Evolutionary conservation across 2,113 vertebrate genomes (phyloP).

Genomic region (Silurus glanis): DNA sequence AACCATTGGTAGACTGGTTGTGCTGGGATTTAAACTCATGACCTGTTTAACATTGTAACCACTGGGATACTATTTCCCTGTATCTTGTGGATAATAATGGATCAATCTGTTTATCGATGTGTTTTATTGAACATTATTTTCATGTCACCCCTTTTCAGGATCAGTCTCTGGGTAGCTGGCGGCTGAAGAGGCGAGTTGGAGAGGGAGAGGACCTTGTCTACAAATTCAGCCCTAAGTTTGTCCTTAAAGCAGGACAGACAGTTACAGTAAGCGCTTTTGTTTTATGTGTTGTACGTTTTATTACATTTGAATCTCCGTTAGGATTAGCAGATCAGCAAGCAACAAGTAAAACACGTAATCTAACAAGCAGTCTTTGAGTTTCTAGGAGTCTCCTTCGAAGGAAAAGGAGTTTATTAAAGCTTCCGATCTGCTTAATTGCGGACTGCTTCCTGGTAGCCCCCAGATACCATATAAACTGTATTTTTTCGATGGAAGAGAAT

Average conservation of each 20-base stretch:
- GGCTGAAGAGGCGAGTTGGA: constrained; percentile 84
- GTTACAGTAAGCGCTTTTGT: constrained; percentile 80
- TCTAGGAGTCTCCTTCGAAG: too few relatives aligned
- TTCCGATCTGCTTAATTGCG: neutral
- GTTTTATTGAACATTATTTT: neutral
- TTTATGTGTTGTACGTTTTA: neutral
- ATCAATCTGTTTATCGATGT: neutral
- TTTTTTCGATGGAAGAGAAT: neutral
- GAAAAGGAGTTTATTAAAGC: too few relatives aligned
- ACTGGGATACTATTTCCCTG: too few relatives aligned
- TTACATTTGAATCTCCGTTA: neutral
- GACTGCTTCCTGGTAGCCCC: neutral
- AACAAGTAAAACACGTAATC: neutral
- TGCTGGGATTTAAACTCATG: too few relatives aligned
- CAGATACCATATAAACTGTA: neutral
- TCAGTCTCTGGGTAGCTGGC: constrained; percentile 92
- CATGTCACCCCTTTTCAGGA: constrained; percentile 73
- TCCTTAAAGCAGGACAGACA: constrained; percentile 88
- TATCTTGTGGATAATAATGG: neutral
- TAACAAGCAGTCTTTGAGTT: neutral
- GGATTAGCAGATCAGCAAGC: neutral
- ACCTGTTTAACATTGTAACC: too few relatives aligned
- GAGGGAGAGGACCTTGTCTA: constrained; percentile 83
- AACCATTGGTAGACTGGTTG: too few relatives aligned
- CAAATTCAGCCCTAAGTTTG: constrained; percentile 94